Conservation (phyloP, 2,888 invertebrate genomes). For the Anorthoa munda region DNA sequence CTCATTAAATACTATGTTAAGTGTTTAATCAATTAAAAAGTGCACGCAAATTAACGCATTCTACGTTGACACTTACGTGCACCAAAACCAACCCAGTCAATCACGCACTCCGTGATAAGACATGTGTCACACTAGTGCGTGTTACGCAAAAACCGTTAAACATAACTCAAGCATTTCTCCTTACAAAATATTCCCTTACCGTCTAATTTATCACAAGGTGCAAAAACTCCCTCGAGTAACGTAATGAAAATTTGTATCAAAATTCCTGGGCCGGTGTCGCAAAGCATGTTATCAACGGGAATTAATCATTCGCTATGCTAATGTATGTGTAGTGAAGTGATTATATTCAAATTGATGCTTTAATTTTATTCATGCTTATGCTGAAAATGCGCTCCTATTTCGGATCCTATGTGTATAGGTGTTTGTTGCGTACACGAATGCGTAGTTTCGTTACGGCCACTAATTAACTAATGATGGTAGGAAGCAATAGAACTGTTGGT, state of each 20-base stretch:
- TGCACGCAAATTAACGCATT: constrained; percentile 12
- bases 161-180: constrained; percentile 45
- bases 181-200: constrained; percentile 56
- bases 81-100: not conserved
- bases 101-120: constrained; percentile 18
- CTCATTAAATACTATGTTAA: constrained; percentile 6
- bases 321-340: constrained; percentile 79
- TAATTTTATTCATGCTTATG: constrained; percentile 67
- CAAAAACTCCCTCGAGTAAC: constrained; percentile 59
- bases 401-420: constrained; percentile 1
- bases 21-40: constrained; percentile 9
- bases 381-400: constrained; percentile 56
- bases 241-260: constrained; percentile 69
- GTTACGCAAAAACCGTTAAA: constrained; percentile 30
- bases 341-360: constrained; percentile 85
- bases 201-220: constrained; percentile 65
- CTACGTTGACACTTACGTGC: constrained; percentile 22
- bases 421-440: constrained; percentile 34
- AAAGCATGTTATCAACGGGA: constrained; percentile 80
- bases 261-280: constrained; percentile 65
- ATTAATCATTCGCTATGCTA: constrained; percentile 85
- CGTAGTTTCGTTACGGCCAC: constrained; percentile 45
- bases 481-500: constrained; percentile 42
- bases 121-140: constrained; percentile 27
- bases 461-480: constrained; percentile 58